A percentile compares a stretch with the other conserved stretches of the same genome.
Evolutionary conservation across 2,888 invertebrate species (phyloP).

Genomic region (Synanthedon myopaeformis): DNA sequence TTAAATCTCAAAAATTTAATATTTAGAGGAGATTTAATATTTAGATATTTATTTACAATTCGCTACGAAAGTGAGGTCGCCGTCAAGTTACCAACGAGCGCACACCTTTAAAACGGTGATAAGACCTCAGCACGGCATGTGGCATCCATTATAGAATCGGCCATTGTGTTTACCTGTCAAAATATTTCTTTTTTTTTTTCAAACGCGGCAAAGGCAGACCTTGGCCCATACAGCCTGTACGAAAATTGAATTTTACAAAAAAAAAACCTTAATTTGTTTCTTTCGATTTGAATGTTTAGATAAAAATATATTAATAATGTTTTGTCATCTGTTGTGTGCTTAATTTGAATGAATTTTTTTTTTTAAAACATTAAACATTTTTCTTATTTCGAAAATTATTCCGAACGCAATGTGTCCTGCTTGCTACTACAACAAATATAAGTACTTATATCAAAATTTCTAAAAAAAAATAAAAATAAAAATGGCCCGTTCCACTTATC

Average conservation of each 20-base stretch:
- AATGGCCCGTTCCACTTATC: too few relatives aligned
- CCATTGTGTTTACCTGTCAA: conserved; percentile 56
- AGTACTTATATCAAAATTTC: too few relatives aligned
- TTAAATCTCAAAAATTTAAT: too few relatives aligned
- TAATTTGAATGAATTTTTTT: not conserved
- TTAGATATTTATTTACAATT: too few relatives aligned
- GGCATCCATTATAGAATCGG: conserved; percentile 33
- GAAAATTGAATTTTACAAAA: conserved; percentile 3
- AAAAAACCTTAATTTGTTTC: not conserved
- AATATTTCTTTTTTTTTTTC: conserved; percentile 46
- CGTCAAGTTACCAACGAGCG: conserved; percentile 6
- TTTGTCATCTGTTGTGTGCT: conserved; percentile 1
- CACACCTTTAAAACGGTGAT: conserved; percentile 11
- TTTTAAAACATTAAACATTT: too few relatives aligned
- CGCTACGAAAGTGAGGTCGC: too few relatives aligned
- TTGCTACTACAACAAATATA: too few relatives aligned
- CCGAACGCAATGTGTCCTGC: too few relatives aligned
- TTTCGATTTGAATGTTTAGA: not conserved
- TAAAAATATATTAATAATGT: conserved; percentile 1
- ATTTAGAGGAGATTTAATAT: too few relatives aligned
- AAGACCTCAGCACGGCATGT: conserved; percentile 30
- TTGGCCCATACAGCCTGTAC: conserved; percentile 3
- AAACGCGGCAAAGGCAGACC: conserved; percentile 8
- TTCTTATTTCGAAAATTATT: too few relatives aligned
- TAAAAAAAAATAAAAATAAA: too few relatives aligned